A percentile compares a stretch with the other conserved stretches of the same genome.
Conservation (phyloP, 2,113 vertebrate species). For the Thermophis baileyi region DNA sequence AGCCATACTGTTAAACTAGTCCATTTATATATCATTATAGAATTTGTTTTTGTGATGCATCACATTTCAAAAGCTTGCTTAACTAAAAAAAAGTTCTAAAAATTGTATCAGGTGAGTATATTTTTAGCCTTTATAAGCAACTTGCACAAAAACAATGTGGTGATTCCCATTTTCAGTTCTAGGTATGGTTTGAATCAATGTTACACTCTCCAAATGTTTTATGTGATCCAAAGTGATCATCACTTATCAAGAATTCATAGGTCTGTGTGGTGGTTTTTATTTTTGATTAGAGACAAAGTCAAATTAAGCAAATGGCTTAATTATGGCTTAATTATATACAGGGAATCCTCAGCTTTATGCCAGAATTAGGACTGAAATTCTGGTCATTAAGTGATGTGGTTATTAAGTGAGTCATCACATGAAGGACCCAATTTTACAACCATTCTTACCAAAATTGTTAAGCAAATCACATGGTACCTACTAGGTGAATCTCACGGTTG, state of each 20-base stretch:
- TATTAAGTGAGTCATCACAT: too few relatives aligned
- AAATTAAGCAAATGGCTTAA: not conserved
- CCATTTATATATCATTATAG: not conserved
- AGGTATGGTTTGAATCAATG: not conserved
- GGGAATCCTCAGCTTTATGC: too few relatives aligned
- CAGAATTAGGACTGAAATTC: too few relatives aligned
- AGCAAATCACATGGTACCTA: too few relatives aligned
- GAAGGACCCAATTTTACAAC: too few relatives aligned
- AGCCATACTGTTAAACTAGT: not conserved
- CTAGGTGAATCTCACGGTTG: too few relatives aligned
- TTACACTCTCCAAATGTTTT: too few relatives aligned
- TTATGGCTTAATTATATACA: not conserved
- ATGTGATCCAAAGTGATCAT: too few relatives aligned
- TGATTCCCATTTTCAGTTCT: not conserved
- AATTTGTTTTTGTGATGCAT: not conserved
- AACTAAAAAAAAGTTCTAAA: not conserved
- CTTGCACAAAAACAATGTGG: not conserved
- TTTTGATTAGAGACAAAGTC: not conserved
- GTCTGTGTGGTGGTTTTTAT: not conserved
- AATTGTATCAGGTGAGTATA: not conserved
- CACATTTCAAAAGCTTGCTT: not conserved
- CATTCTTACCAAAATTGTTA: too few relatives aligned
- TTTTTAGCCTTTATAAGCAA: not conserved
- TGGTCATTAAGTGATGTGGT: too few relatives aligned
- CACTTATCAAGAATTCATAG: not conserved